phyloP scores from a whole-genome alignment of 2,888 invertebrate species.

The Chalcis sispes region DNA sequence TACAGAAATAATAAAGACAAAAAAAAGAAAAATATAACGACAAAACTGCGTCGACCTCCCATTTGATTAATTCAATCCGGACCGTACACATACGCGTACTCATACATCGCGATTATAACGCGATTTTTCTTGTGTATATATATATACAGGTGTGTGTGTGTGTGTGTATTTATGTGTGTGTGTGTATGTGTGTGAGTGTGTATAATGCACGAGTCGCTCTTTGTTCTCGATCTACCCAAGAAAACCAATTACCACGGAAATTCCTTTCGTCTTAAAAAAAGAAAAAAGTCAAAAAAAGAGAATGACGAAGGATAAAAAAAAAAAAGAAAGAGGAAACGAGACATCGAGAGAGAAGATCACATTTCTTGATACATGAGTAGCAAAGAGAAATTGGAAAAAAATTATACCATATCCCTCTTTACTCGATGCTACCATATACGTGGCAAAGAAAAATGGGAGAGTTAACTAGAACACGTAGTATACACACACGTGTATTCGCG shows the following conservation, averaged over 20 bases:
- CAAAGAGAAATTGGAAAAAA: no score
- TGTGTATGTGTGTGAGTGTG: no score
- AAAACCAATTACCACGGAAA: conserved; percentile 52
- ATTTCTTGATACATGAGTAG: conserved; percentile 32
- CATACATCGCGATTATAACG: conserved; percentile 27
- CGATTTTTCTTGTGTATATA: conserved; percentile 28
- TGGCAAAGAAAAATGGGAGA: not conserved
- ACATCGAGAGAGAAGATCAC: conserved; percentile 33
- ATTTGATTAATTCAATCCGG: conserved; percentile 6
- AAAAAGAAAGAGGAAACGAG: not conserved
- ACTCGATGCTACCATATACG: no score
- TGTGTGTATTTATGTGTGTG: no score
- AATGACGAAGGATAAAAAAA: not conserved
- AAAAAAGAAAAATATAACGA: not conserved
- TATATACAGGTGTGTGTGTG: no score
- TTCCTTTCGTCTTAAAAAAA: conserved; percentile 32
- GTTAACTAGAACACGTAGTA: conserved; percentile 9
- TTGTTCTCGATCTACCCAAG: not conserved
- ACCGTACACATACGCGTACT: no score
- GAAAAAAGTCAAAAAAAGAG: not conserved
- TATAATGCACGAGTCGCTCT: conserved; percentile 1
- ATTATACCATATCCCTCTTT: no score
- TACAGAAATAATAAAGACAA: not conserved
- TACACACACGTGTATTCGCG: no score
- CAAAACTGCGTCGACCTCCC: not conserved